phyloP scores from a whole-genome alignment of 2,113 vertebrate species.

The Puffinus mauretanicus region DNA sequence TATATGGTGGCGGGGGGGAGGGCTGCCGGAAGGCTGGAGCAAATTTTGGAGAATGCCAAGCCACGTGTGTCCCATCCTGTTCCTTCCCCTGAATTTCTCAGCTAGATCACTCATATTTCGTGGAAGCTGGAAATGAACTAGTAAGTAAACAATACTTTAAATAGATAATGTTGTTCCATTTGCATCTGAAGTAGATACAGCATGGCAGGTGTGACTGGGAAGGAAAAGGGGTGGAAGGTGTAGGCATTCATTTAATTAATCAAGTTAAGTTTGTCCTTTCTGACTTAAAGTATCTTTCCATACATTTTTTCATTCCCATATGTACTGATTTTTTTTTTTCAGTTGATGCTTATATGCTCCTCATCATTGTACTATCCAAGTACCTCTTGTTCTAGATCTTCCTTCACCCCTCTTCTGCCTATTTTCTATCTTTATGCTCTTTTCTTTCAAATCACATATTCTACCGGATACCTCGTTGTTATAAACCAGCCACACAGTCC shows the following conservation, averaged over 20 bases:
- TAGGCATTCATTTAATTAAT: not conserved
- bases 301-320: not conserved
- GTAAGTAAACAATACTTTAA: not conserved
- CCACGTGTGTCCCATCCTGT: not conserved
- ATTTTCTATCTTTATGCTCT: not conserved
- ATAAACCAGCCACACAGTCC: not conserved
- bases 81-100: not conserved
- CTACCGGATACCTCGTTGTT: not conserved
- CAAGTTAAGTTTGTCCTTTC: not conserved
- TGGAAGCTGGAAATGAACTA: not conserved
- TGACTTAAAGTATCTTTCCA: not conserved
- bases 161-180: not conserved
- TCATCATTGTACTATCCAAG: not conserved
- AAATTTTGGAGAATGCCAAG: not conserved
- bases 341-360: not conserved
- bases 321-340: not conserved
- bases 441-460: not conserved
- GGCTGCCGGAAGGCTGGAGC: not conserved
- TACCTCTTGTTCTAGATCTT: not conserved
- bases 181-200: not conserved
- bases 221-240: not conserved
- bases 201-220: not conserved
- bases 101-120: not conserved
- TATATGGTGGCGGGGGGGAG: fast-evolving
- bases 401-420: not conserved